phyloP scores from a whole-genome alignment of 2,797 vertebrate species.

The Rhinatrema bivittatum region DNA sequence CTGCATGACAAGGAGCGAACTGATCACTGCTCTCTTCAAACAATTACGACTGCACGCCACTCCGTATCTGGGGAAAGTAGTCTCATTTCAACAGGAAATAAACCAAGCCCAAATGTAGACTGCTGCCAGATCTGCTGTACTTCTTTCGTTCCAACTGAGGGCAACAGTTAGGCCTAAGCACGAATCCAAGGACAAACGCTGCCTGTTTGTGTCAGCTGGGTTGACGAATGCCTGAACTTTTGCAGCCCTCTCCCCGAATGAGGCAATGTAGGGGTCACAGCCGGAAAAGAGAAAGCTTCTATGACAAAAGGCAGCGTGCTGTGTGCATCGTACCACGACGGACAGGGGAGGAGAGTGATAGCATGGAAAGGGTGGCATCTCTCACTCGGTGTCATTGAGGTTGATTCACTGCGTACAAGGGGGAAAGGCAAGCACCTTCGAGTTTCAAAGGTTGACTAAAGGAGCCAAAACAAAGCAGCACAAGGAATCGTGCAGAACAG shows the following conservation, averaged over 20 bases:
- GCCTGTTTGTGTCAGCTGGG: not conserved
- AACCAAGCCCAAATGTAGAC: constrained; percentile 22
- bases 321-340: not conserved
- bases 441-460: constrained; percentile 12
- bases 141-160: not conserved
- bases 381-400: constrained; percentile 12
- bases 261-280: constrained; percentile 2
- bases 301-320: not conserved
- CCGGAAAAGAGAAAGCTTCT: not conserved
- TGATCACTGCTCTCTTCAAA: too few relatives aligned
- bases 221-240: constrained; percentile 9
- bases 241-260: not conserved
- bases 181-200: constrained; percentile 7
- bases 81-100: too few relatives aligned
- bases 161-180: constrained; percentile 12
- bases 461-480: too few relatives aligned
- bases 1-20: too few relatives aligned
- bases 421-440: constrained; percentile 12
- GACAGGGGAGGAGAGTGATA: not conserved
- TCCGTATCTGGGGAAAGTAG: too few relatives aligned
- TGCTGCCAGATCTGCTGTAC: constrained; percentile 15
- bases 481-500: too few relatives aligned
- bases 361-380: constrained; percentile 14
- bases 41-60: too few relatives aligned
- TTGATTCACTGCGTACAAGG: constrained; percentile 1